A percentile compares a stretch with the other conserved stretches of the same genome.
phyloP scores from a whole-genome alignment of 2,797 vertebrate genomes.

The Cirrhinus mrigala region DNA sequence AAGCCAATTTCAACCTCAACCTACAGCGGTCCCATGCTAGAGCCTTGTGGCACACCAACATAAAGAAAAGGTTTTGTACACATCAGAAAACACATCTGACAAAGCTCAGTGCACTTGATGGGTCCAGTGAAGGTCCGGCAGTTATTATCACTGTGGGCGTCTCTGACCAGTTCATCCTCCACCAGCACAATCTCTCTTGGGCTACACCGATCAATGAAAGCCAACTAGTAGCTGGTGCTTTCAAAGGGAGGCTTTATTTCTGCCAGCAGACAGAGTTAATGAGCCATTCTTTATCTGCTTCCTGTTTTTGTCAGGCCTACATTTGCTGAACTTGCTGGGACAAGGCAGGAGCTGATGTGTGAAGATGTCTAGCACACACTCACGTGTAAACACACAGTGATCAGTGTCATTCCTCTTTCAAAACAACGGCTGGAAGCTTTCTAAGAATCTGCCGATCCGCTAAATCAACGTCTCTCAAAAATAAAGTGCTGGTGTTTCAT shows the following conservation, averaged over 20 bases:
- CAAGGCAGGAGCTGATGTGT: slow-evolving; percentile 45
- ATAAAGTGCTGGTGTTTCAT: not conserved
- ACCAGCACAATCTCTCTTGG: not conserved
- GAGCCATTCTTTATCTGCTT: slow-evolving; percentile 65
- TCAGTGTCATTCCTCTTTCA: not conserved
- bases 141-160: not conserved
- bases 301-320: slow-evolving; percentile 68
- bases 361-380: slow-evolving; percentile 47
- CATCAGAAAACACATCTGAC: not conserved
- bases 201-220: slow-evolving; percentile 30
- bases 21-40: not conserved
- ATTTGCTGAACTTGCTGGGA: slow-evolving; percentile 58
- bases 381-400: not conserved
- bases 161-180: not conserved
- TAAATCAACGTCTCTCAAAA: not conserved
- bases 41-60: not conserved
- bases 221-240: not conserved
- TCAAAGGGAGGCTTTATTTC: slow-evolving; percentile 30
- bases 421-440: not conserved
- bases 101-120: not conserved
- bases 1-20: not conserved
- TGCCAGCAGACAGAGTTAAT: slow-evolving; percentile 63
- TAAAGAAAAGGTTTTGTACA: not conserved
- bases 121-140: not conserved
- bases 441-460: not conserved